Evolutionary conservation across 64 coral and sea anemone species (phyloP), one percentile per base, ranked within the genome.

Genomic region (Orbicella faveolata): DNA sequence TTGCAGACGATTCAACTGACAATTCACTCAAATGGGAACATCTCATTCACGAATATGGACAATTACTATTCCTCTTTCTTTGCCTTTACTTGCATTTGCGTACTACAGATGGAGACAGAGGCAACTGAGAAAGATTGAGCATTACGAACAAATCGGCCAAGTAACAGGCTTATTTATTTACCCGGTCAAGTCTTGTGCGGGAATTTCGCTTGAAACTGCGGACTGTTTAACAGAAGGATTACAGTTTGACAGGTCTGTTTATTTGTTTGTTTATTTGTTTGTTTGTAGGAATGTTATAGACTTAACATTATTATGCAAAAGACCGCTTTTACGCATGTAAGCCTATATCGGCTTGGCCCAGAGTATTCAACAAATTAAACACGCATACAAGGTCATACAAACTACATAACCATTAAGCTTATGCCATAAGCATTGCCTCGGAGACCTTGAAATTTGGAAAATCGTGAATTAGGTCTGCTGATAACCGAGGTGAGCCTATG

Each of bases 141-240:
- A 26, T 20, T 85, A 51, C 36, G 39, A 52, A 37, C 35, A 72
- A 73, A 44, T 85, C n/a, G 82, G 82, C 41, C 23, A 73, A 10
- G 64, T 85, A 30, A 18, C 36, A 6, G 82, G 86, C 1, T 53
- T 88, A 16, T 76, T 59, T 14, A 87, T 88, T 9, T 92, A 92
- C 76, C 90, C 90, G 0, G 84, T 92, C 8, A 92, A 92, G 48
- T 92, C 90, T 21, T 92, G 90, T 59, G 78, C 66, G 5, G 90
- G 90, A 59, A 87, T 92, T n/a, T 52, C 63, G 20, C 61, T 92
- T 33, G 61, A 87, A 54, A 64, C 73, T 19, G 55, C 90, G 2
- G 14, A 41, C 26, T 92, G 90, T 65, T 75, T 92, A 11, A 87
- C 11, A 3, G 74, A 87, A 62, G 90, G 90, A 34, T 39, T 92